A percentile compares a stretch with the other conserved stretches of the same genome.
Conservation (phyloP, 92 coral and sea anemone species). For the Zoanthus sansibaricus region DNA sequence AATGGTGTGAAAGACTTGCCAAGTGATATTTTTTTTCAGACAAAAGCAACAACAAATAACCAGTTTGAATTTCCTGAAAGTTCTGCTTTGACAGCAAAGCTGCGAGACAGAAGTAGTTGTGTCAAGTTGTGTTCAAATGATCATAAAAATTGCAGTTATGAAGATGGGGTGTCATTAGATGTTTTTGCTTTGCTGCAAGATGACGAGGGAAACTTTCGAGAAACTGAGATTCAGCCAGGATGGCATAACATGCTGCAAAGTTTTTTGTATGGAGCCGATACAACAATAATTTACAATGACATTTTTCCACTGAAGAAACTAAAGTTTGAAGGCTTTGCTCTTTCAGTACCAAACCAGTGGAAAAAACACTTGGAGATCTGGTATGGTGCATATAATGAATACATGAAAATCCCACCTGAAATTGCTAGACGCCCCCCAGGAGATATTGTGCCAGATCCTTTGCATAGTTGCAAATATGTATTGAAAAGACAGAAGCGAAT, state of each 20-base stretch:
- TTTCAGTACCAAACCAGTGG: constrained; percentile 75
- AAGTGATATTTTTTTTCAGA: constrained; percentile 75
- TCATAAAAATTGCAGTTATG: constrained; percentile 62
- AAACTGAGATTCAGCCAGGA: constrained; percentile 5
- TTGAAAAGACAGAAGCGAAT: neutral
- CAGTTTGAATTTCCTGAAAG: constrained; percentile 34
- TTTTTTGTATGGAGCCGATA: constrained; percentile 31
- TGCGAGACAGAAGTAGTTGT: constrained; percentile 78
- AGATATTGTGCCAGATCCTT: constrained; percentile 57
- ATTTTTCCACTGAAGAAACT: constrained; percentile 70
- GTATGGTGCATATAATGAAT: constrained; percentile 52
- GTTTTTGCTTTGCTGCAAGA: constrained; percentile 54
- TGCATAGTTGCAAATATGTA: constrained; percentile 70
- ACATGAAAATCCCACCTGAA: constrained; percentile 62
- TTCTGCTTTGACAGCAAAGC: constrained; percentile 66
- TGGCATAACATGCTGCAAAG: constrained; percentile 20
- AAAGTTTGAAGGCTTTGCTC: constrained; percentile 75
- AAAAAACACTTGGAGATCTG: constrained; percentile 34
- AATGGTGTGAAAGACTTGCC: constrained; percentile 68
- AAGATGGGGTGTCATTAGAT: constrained; percentile 77
- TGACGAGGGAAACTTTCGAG: constrained; percentile 31
- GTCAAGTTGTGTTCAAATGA: constrained; percentile 59
- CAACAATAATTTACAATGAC: constrained; percentile 5
- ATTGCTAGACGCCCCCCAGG: constrained; percentile 47
- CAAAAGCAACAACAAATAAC: constrained; percentile 61